phyloP scores from a whole-genome alignment of 2,113 vertebrate genomes.

The Nothoprocta pentlandii region DNA sequence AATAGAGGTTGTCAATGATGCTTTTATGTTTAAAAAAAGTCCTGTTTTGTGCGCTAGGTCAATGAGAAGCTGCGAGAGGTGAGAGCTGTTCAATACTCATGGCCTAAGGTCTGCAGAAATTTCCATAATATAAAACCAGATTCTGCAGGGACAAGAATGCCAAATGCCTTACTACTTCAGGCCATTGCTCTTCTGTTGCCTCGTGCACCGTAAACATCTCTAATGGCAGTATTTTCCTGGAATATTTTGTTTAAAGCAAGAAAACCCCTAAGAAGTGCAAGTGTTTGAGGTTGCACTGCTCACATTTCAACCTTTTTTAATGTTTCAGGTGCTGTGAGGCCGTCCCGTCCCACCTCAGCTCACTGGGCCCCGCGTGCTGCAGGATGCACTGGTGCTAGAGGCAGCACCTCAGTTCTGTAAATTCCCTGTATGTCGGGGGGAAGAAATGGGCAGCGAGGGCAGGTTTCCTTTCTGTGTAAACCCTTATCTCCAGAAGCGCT shows the following conservation, averaged over 20 bases:
- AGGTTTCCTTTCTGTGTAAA: neutral
- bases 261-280: neutral
- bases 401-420: neutral
- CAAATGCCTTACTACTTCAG: conserved; percentile 56
- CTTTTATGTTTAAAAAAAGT: conserved; percentile 82
- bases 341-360: neutral
- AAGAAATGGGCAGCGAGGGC: accelerated
- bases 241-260: neutral
- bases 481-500: conserved; percentile 31
- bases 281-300: neutral
- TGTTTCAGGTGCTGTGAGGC: too few species aligned
- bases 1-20: conserved; percentile 74
- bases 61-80: conserved; percentile 79
- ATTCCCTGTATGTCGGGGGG: neutral
- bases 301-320: neutral
- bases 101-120: conserved; percentile 81
- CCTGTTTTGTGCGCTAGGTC: conserved; percentile 77
- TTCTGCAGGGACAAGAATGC: conserved; percentile 76
- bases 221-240: neutral
- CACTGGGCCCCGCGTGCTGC: neutral
- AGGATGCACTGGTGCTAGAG: neutral
- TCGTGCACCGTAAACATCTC: conserved; percentile 36
- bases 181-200: conserved; percentile 48
- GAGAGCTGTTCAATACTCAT: conserved; percentile 81
- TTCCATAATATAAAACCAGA: conserved; percentile 79